phyloP scores from a whole-genome alignment of 2,797 vertebrate species.

The Poeciliopsis infans region DNA sequence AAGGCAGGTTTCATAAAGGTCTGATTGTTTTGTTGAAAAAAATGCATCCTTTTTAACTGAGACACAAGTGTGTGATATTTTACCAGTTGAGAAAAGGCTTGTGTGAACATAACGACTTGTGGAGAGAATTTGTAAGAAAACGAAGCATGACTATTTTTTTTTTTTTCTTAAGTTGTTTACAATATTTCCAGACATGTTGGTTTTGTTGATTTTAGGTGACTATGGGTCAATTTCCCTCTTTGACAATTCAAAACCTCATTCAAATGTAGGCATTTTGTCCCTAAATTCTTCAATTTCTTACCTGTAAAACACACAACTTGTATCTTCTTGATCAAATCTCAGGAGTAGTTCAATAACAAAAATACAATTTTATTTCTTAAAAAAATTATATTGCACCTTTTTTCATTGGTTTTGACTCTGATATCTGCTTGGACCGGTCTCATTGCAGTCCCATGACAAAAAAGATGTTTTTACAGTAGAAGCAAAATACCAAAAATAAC shows the following conservation, averaged over 20 bases:
- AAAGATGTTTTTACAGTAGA: background rate
- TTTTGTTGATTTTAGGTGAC: conserved; percentile 34
- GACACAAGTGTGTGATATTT: conserved; percentile 8
- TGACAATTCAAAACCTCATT: background rate
- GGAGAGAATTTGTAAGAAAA: conserved; percentile 18
- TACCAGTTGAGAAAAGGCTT: conserved; percentile 13
- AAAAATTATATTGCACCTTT: background rate
- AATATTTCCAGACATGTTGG: conserved; percentile 46
- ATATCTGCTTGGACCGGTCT: background rate
- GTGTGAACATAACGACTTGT: conserved; percentile 7
- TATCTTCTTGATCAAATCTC: background rate
- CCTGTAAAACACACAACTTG: background rate
- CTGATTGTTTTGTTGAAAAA: conserved; percentile 9
- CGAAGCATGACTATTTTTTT: conserved; percentile 32
- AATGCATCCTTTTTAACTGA: conserved; percentile 14
- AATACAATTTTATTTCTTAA: background rate
- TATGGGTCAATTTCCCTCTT: background rate
- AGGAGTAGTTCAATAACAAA: background rate
- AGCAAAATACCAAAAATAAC: background rate
- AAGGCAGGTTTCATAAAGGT: background rate
- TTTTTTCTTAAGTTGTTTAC: conserved; percentile 61
- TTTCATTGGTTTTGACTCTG: background rate
- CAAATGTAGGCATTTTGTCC: background rate
- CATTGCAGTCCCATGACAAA: background rate
- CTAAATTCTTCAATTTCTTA: background rate